A percentile compares a stretch with the other conserved stretches of the same genome.
Conservation (phyloP, 2,113 vertebrate species). For the Narcine bancroftii region DNA sequence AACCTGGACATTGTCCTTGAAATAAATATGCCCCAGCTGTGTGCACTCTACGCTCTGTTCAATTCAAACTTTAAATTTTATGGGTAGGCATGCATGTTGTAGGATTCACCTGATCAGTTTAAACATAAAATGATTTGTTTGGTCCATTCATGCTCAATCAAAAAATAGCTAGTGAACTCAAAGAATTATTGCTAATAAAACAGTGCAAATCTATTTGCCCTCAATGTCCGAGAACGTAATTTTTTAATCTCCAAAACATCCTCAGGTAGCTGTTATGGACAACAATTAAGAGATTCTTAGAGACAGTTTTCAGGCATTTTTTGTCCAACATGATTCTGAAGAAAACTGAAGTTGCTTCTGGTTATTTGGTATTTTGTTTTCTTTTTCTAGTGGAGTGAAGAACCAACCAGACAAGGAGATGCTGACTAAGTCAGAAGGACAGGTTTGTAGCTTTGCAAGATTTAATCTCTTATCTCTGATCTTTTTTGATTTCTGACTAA, state of each 20-base stretch:
- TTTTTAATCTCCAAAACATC: not conserved
- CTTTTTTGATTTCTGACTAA: not conserved
- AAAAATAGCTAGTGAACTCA: not conserved
- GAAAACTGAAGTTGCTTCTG: not conserved
- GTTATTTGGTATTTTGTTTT: slow-evolving; percentile 37
- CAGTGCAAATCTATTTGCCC: not conserved
- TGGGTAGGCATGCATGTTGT: not conserved
- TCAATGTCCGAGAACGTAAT: not conserved
- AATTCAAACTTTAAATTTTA: not conserved
- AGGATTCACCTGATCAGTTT: not conserved
- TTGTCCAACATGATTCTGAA: not conserved
- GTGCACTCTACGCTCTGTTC: not conserved
- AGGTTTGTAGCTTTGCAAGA: not conserved
- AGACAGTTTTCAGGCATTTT: not conserved
- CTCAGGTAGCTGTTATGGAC: not conserved
- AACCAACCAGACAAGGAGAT: slow-evolving; percentile 22
- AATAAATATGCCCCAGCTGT: not conserved
- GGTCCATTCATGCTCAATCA: not conserved
- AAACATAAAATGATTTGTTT: not conserved
- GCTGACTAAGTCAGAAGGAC: not conserved
- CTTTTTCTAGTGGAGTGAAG: slow-evolving; percentile 52
- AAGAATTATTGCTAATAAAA: not conserved
- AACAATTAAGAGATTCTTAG: not conserved
- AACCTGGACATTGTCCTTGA: not conserved
- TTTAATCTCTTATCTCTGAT: not conserved